phyloP scores from a whole-genome alignment of 2,113 vertebrate genomes.

The Chaenocephalus aceratus region DNA sequence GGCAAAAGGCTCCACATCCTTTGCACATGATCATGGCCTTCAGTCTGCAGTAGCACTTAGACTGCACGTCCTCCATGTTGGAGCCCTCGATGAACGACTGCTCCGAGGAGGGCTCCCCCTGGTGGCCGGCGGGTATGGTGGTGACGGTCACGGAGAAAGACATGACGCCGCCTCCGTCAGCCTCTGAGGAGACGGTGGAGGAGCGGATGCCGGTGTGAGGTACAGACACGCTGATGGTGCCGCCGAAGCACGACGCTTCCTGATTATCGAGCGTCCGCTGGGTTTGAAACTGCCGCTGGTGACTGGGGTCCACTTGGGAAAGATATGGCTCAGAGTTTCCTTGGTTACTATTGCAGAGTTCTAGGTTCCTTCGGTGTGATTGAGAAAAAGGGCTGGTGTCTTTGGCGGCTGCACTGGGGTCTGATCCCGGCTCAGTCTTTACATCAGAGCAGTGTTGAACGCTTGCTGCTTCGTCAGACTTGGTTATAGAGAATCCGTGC shows the following conservation, averaged over 20 bases:
- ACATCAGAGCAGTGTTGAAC: slow-evolving; percentile 52
- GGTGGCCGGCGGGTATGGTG: slow-evolving; percentile 89
- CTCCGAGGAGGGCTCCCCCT: slow-evolving; percentile 85
- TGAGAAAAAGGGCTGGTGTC: slow-evolving; percentile 85
- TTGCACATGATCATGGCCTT: slow-evolving; percentile 99
- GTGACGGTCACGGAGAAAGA: slow-evolving; percentile 98
- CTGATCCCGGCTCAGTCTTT: slow-evolving; percentile 78
- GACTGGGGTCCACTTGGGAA: slow-evolving; percentile 57
- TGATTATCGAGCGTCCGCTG: slow-evolving; percentile 82
- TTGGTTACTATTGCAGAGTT: slow-evolving; percentile 78
- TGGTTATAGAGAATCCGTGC: slow-evolving; percentile 72
- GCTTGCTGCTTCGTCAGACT: slow-evolving; percentile 27
- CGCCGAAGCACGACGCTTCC: slow-evolving; percentile 88
- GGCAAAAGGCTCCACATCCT: slow-evolving; percentile 98
- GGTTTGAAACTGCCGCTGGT: slow-evolving; percentile 76
- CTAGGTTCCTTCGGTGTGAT: slow-evolving; percentile 82
- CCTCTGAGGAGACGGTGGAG: slow-evolving; percentile 55
- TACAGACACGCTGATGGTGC: slow-evolving; percentile 92
- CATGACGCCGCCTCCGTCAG: slow-evolving; percentile 84
- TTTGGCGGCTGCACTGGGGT: slow-evolving; percentile 79
- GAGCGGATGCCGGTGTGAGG: slow-evolving; percentile 79
- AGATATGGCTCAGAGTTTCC: slow-evolving; percentile 82
- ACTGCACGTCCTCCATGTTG: slow-evolving; percentile 88
- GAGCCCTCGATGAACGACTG: slow-evolving; percentile 88
- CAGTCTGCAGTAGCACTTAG: slow-evolving; percentile 97